Percentiles rank a stretch among this genome's conserved stretches.
These are phyloP conservation scores for Paedocypris micromegethes DNA, from an alignment of 2,797 vertebrate genomes.

Conservation along the genomic window DNA sequence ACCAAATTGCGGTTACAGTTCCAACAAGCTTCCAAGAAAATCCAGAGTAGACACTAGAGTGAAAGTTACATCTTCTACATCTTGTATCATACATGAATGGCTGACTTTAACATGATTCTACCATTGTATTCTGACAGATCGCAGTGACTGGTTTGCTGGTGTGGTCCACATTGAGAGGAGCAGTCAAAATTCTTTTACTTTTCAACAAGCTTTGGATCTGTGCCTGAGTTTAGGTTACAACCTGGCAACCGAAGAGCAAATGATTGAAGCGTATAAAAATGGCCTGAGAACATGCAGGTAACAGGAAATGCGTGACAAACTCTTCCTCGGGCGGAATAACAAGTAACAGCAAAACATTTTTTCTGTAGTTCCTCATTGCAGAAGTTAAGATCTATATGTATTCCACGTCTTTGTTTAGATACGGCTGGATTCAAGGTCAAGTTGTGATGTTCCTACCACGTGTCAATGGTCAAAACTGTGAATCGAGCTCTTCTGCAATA, in stretches of 20 bases:
- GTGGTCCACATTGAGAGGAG: constrained; percentile 74
- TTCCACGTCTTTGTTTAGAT: constrained; percentile 55
- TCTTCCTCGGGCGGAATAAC: constrained; percentile 13
- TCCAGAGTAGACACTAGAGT: too few species aligned
- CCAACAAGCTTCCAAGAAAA: too few species aligned
- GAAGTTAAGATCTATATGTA: neutral
- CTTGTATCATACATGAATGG: neutral
- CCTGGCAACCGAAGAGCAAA: constrained; percentile 65
- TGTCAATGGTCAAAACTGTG: constrained; percentile 62
- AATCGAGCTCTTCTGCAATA: constrained; percentile 63
- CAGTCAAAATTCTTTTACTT: constrained; percentile 65
- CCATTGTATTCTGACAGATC: constrained; percentile 5
- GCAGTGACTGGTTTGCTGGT: constrained; percentile 52
- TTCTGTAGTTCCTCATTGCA: constrained; percentile 7
- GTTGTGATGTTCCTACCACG: constrained; percentile 66
- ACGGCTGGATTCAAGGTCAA: constrained; percentile 69
- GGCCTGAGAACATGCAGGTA: constrained; percentile 81
- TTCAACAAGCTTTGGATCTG: constrained; percentile 61
- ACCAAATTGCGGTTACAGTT: too few species aligned
- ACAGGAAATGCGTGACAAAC: constrained; percentile 3
- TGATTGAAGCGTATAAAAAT: constrained; percentile 53
- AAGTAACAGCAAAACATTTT: constrained; percentile 9
- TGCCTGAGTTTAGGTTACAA: constrained; percentile 67
- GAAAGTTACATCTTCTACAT: too few species aligned
- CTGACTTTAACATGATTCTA: neutral